Conservation (phyloP, 2,888 invertebrate species). For the Drosophila differens region DNA sequence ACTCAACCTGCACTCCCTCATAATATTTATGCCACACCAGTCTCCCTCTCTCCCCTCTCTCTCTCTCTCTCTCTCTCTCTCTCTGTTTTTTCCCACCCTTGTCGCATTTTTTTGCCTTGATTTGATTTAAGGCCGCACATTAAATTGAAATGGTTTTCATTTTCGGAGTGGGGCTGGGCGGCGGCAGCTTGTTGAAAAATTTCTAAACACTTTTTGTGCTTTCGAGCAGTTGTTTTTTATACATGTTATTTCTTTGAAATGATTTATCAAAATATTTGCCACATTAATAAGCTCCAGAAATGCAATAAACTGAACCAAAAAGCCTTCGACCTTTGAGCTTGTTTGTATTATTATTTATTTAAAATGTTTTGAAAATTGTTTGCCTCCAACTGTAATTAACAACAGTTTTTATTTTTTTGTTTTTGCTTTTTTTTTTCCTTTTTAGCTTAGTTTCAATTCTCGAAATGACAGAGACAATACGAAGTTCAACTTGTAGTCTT, state of each 20-base stretch:
- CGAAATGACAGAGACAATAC: constrained; percentile 7
- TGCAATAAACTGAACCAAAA: constrained; percentile 3
- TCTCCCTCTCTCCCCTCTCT: not conserved
- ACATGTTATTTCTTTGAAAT: constrained; percentile 31
- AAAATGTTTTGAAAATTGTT: constrained; percentile 17
- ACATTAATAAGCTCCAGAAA: constrained; percentile 63
- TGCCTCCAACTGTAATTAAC: constrained; percentile 26
- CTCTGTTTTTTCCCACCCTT: constrained; percentile 47
- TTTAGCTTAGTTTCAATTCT: constrained; percentile 15
- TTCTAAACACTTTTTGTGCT: constrained; percentile 26
- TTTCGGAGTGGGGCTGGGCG: not conserved
- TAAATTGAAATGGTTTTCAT: constrained; percentile 52
- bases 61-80: not conserved
- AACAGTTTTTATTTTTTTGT: constrained; percentile 1
- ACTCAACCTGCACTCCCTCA: not conserved
- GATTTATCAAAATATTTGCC: constrained; percentile 73
- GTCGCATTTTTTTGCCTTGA: constrained; percentile 17
- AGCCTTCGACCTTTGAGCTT: constrained; percentile 35
- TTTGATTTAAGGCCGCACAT: constrained; percentile 74
- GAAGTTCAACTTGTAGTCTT: constrained; percentile 18
- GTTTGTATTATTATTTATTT: constrained; percentile 41
- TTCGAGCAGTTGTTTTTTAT: constrained; percentile 16
- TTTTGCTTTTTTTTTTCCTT: not conserved
- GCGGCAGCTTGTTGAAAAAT: constrained; percentile 56
- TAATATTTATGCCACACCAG: constrained; percentile 17